Evolutionary conservation across 2,113 vertebrate genomes (phyloP).

Genomic region (Cygnus buccinator): DNA sequence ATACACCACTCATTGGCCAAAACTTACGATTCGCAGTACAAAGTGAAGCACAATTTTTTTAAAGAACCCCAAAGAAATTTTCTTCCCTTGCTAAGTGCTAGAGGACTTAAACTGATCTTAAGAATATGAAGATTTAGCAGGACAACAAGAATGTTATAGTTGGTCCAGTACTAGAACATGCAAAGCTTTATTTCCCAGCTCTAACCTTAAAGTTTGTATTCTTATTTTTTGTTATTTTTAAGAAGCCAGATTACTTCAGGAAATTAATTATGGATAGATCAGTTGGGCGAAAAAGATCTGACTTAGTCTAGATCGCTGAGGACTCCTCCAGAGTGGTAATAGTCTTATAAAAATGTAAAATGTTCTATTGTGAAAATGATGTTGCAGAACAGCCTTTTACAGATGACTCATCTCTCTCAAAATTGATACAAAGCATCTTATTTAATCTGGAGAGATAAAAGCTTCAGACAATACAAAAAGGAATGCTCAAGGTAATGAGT

Average conservation of each 20-base stretch:
- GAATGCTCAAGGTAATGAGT: conserved; percentile 72
- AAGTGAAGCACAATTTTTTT: background rate
- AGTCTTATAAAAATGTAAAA: background rate
- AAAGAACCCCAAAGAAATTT: background rate
- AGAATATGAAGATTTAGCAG: background rate
- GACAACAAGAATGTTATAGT: background rate
- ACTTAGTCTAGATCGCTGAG: background rate
- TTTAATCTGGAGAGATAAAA: conserved; percentile 34
- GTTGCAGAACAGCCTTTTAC: background rate
- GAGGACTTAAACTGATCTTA: background rate
- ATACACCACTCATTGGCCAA: background rate
- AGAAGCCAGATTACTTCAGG: background rate
- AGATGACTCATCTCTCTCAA: conserved; percentile 10
- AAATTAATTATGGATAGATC: background rate
- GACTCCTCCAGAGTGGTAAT: background rate
- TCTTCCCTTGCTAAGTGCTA: background rate
- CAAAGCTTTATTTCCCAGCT: background rate
- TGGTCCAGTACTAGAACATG: background rate
- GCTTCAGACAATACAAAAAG: conserved; percentile 43
- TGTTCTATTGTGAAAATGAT: background rate
- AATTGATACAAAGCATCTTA: conserved; percentile 31
- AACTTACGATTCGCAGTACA: background rate
- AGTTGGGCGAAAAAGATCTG: background rate
- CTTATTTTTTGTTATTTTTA: background rate
- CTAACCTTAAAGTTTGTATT: background rate